phyloP scores from a whole-genome alignment of 2,797 vertebrate species.

The Furcifer pardalis region DNA sequence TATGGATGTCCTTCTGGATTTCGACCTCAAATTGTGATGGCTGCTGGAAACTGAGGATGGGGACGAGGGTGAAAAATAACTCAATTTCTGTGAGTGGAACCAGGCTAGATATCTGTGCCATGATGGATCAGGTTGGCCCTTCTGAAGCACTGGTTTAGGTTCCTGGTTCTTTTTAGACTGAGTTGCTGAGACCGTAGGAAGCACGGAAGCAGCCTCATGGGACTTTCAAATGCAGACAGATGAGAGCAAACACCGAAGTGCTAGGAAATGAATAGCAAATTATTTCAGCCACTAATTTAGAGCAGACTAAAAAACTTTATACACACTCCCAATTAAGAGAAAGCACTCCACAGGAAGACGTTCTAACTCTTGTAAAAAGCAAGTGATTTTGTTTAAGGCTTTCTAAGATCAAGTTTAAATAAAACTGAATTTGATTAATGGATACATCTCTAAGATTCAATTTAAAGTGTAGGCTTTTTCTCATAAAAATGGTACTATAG shows the following conservation, averaged over 20 bases:
- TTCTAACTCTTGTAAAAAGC: not conserved
- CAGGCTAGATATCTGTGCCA: too few relatives aligned
- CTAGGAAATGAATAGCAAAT: not conserved
- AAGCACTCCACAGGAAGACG: not conserved
- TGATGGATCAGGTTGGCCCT: too few relatives aligned
- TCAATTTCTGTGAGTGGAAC: too few relatives aligned
- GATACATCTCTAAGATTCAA: not conserved
- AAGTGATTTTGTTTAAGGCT: not conserved
- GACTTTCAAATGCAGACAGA: not conserved
- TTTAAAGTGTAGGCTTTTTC: not conserved
- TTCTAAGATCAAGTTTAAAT: not conserved
- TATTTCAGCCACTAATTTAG: not conserved
- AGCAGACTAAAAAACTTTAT: not conserved
- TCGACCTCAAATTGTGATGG: too few relatives aligned
- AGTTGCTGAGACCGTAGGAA: too few relatives aligned
- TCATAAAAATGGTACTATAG: not conserved
- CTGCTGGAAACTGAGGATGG: too few relatives aligned
- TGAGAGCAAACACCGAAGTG: not conserved
- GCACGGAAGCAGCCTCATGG: too few relatives aligned
- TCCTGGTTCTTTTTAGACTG: too few relatives aligned
- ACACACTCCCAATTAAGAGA: not conserved
- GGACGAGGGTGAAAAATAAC: too few relatives aligned
- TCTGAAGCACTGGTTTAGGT: too few relatives aligned
- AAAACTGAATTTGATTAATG: not conserved
- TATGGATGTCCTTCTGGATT: too few relatives aligned